Percentiles rank a stretch among this genome's conserved stretches.
These are phyloP conservation scores for Lithosia quadra DNA, from an alignment of 2,888 invertebrate genomes.

Conservation along the genomic window DNA sequence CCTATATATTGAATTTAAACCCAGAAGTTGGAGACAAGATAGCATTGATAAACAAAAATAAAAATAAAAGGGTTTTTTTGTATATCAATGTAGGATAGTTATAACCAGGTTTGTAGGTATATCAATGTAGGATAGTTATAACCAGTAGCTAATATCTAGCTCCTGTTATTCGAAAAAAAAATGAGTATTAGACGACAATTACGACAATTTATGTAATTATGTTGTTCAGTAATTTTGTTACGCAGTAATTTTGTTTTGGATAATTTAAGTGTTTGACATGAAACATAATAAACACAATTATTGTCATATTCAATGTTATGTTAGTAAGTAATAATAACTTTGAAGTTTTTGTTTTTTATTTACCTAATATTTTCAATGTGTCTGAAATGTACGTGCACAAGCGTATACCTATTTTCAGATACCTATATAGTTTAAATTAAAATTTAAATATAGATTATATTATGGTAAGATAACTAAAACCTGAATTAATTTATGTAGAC, in stretches of 20 bases:
- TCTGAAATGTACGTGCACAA: neutral
- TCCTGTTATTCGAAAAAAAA: slow-evolving; percentile 2
- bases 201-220: slow-evolving; percentile 42
- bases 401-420: too few relatives aligned
- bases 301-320: slow-evolving; percentile 6
- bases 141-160: neutral
- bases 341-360: neutral
- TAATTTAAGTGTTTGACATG: slow-evolving; percentile 33
- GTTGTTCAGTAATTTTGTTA: slow-evolving; percentile 16
- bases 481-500: neutral
- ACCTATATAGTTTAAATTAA: too few relatives aligned
- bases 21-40: too few relatives aligned
- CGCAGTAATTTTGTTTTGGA: slow-evolving; percentile 36
- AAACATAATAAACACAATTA: slow-evolving; percentile 26
- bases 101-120: too few relatives aligned
- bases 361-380: too few relatives aligned
- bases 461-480: neutral
- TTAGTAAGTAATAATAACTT: slow-evolving; percentile 1
- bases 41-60: too few relatives aligned
- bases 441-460: neutral
- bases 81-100: too few relatives aligned
- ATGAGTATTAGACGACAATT: slow-evolving; percentile 10
- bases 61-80: too few relatives aligned
- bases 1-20: too few relatives aligned
- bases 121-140: neutral